Percentiles rank a stretch among this genome's conserved stretches.
Evolutionary conservation across 2,888 invertebrate genomes (phyloP).

Genomic region (Brenthis ino): DNA sequence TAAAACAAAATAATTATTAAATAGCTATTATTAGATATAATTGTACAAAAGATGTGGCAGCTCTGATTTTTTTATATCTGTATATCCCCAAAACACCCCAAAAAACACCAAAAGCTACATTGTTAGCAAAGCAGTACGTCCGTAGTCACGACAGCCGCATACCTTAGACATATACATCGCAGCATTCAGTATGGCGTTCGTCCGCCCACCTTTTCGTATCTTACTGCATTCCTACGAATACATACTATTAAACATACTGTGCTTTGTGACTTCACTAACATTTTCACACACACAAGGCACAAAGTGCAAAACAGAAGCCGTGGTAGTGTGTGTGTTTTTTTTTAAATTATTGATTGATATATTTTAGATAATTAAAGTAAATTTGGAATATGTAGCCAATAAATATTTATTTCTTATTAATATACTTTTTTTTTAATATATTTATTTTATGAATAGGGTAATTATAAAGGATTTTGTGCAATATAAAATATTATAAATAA

Average conservation of each 20-base stretch:
- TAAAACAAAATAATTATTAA: too few species aligned
- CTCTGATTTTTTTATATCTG: not conserved
- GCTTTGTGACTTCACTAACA: not conserved
- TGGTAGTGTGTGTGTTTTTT: not conserved
- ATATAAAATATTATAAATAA: too few species aligned
- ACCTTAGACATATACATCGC: slow-evolving; percentile 87
- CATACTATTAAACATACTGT: not conserved
- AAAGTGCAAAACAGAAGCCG: not conserved
- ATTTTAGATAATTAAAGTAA: not conserved
- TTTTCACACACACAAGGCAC: not conserved
- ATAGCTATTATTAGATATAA: not conserved
- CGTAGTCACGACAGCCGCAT: slow-evolving; percentile 57
- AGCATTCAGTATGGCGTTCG: slow-evolving; percentile 85
- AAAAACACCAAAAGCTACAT: slow-evolving; percentile 30
- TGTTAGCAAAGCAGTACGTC: slow-evolving; percentile 45
- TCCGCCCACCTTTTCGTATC: slow-evolving; percentile 81
- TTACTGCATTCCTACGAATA: slow-evolving; percentile 84
- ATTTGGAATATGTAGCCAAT: not conserved
- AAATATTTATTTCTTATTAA: not conserved
- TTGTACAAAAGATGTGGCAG: not conserved
- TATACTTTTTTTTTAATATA: too few species aligned
- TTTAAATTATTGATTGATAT: too few species aligned
- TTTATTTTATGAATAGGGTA: too few species aligned
- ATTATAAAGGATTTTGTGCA: too few species aligned
- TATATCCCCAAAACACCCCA: slow-evolving; percentile 16